Base-by-base conservation (phyloP, 2,113 vertebrate genomes). In the Promerops cafer region DNA sequence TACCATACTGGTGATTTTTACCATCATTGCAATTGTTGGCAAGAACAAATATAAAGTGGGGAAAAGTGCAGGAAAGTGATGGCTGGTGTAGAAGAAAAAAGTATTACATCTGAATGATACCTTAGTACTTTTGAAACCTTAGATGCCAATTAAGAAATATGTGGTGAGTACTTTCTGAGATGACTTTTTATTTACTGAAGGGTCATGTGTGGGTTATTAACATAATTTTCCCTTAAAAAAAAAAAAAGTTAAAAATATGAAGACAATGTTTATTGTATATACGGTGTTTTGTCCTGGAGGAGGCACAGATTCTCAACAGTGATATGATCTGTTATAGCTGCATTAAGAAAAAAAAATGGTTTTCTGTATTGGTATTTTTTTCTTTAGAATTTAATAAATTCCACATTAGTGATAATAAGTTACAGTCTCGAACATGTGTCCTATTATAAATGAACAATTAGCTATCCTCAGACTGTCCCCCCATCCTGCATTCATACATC, bases 331-430 rank as follows among this genome's bases (percentile, higher is more conserved):
- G 77, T 97, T 79, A 65, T 37, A 94, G 57, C n/a, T 72, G 83
- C 60, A 31, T 95, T 79, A 96, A 95, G 94, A 76, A 97, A 97
- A 90, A 96, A 83, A 95, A 92, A 94, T 85, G 26, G 40, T 30
- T 96, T 94, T 96, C 98, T 98, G 97, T 97, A 97, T 91, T 97
- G 98, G 98, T 97, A 98, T 98, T 98, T 98, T 95, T 98, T 98
- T 98, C 94, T 96, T 97, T 90, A 82, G 88, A 98, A 98, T 98
- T 97, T 98, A 98, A 98, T 98, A 98, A 98, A 97, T 97, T 97
- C 92, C 85, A 96, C 87, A 98, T 98, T 98, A 98, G 84, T 95
- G 78, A 93, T 98, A 98, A 97, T 98, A 98, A 98, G 97, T 98
- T 97, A 94, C 96, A 91, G 94, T 95, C 78, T 97, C 20, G 2